phyloP scores from a whole-genome alignment of 2,888 invertebrate species.

The Copidosoma aretas region DNA sequence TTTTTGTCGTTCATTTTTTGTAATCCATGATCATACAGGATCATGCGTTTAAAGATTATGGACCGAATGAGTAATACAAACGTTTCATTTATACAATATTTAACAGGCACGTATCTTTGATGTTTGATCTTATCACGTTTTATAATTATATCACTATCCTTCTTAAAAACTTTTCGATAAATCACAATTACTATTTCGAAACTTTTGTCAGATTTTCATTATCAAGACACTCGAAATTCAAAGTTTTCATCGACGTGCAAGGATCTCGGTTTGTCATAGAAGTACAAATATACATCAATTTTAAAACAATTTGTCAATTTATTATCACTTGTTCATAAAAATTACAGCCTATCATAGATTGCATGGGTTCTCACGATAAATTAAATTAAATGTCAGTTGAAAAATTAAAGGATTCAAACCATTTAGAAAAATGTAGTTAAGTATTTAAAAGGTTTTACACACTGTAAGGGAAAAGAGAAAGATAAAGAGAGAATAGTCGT shows the following conservation, averaged over 20 bases:
- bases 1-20: neutral
- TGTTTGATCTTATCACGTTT: slow-evolving; percentile 40
- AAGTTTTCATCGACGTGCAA: slow-evolving; percentile 34
- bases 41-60: slow-evolving; percentile 11
- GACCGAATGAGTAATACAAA: slow-evolving; percentile 19
- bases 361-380: slow-evolving; percentile 4
- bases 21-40: slow-evolving; percentile 21
- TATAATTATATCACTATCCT: slow-evolving; percentile 23
- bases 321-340: slow-evolving; percentile 15
- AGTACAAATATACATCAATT: slow-evolving; percentile 6
- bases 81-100: slow-evolving; percentile 33
- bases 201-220: slow-evolving; percentile 12
- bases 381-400: slow-evolving; percentile 14
- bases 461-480: too few species aligned
- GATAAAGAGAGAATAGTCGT: neutral
- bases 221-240: slow-evolving; percentile 15
- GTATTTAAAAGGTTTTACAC: too few species aligned
- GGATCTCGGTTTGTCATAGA: slow-evolving; percentile 18
- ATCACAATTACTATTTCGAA: slow-evolving; percentile 10
- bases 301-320: slow-evolving; percentile 18
- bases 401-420: slow-evolving; percentile 14
- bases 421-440: too few species aligned
- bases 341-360: slow-evolving; percentile 18
- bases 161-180: slow-evolving; percentile 22
- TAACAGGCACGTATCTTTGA: slow-evolving; percentile 50